Conservation (phyloP, 2,113 vertebrate species). For the Heteronetta atricapilla region DNA sequence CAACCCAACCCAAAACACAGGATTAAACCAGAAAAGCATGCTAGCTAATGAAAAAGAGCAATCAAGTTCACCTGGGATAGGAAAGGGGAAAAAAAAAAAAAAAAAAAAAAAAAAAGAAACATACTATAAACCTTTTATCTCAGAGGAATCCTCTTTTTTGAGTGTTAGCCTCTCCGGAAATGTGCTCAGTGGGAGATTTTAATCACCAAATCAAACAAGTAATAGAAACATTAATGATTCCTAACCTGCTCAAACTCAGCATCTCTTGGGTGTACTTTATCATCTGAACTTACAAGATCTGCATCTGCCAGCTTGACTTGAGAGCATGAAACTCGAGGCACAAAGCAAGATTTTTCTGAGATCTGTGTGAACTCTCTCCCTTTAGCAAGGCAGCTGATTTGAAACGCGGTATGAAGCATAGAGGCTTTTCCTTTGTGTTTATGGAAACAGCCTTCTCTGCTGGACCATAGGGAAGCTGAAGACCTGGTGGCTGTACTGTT, state of each 20-base stretch:
- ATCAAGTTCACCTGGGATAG: background rate
- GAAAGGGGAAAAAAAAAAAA: background rate
- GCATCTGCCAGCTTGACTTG: conserved; percentile 49
- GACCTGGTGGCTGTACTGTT: accelerated
- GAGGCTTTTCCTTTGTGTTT: background rate
- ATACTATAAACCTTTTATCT: conserved; percentile 9
- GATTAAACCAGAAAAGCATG: background rate
- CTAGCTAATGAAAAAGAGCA: background rate
- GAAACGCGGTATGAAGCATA: background rate
- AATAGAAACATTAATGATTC: conserved; percentile 54
- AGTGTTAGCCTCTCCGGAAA: background rate
- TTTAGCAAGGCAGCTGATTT: background rate
- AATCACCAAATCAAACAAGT: conserved; percentile 50
- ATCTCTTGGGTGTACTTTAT: background rate
- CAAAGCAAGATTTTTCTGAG: background rate
- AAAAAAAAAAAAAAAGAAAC: background rate
- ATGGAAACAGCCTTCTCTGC: background rate
- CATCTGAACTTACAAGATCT: conserved; percentile 32
- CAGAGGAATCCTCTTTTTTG: conserved; percentile 2
- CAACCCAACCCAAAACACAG: too few relatives aligned
- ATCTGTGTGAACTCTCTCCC: background rate
- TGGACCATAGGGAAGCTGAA: background rate
- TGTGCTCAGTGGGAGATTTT: conserved; percentile 23
- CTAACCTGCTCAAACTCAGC: background rate
- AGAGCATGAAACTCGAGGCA: background rate